Percentiles rank a stretch among this genome's conserved stretches.
phyloP scores from a whole-genome alignment of 2,113 vertebrate genomes.

The Ageneiosus marmoratus region DNA sequence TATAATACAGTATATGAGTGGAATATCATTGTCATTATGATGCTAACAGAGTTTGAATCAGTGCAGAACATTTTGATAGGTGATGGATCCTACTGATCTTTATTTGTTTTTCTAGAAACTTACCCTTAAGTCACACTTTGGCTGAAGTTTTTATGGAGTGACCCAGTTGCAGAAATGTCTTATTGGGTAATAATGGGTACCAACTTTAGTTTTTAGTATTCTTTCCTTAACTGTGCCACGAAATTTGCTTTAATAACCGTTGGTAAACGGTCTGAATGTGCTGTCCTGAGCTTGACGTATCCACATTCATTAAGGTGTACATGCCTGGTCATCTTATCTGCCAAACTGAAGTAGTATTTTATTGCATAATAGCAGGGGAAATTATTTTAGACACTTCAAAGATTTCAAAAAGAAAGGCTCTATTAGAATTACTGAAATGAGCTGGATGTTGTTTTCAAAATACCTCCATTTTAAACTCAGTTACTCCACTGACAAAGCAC shows the following conservation, averaged over 20 bases:
- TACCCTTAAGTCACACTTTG: no score
- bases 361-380: conserved; percentile 48
- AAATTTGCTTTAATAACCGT: conserved; percentile 6
- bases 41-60: no score
- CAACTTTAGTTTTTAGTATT: background rate
- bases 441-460: conserved; percentile 7
- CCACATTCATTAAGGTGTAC: conserved; percentile 30
- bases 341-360: conserved; percentile 50
- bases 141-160: no score
- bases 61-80: no score
- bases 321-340: conserved; percentile 21
- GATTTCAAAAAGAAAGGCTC: conserved; percentile 35
- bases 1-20: no score
- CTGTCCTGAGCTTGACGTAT: conserved; percentile 16
- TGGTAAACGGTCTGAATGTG: conserved; percentile 14
- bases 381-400: conserved; percentile 41
- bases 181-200: background rate
- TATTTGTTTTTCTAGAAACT: no score
- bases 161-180: background rate
- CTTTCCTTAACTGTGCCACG: background rate
- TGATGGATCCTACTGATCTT: no score
- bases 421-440: conserved; percentile 19
- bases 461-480: conserved; percentile 2
- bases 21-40: no score
- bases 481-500: conserved; percentile 3